Base-by-base conservation (phyloP, 2,113 vertebrate species). In the Atrichornis clamosus region DNA sequence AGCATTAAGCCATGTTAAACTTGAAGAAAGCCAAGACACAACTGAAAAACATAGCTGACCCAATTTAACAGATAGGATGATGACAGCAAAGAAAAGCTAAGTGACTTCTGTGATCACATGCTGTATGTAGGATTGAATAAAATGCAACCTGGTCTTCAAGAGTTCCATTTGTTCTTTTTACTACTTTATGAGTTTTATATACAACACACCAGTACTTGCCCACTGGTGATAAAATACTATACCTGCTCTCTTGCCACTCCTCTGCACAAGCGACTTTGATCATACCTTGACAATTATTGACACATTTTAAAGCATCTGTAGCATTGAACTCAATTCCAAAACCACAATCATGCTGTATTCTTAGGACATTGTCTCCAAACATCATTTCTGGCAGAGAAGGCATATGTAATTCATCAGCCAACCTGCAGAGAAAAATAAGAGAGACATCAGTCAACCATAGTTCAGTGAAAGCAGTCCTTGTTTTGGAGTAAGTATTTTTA, bases 311-410 rank as follows among this genome's bases (percentile, higher is more conserved):
- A 50, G 99, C 99, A 91, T 99, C 99, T 10, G 98, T 98, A 75
- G 99, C 99, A 69, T 99, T 99, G 96, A 99, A 99, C 81, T 99
- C 99, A 33, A 99, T 99, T 64, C 99, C 99, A 86, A 99, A 99
- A 41, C 99, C 98, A 22, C 97, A 98, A 7, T 96, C 94, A 67
- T 99, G 99, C 75, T 99, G 98, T 97, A 99, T 99, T 83, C 98
- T 98, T 80, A 99, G 97, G 37, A 99, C 93, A 27, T 99, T 99
- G 96, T 99, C 99, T 73, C 99, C 99, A 96, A 99, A 99, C 98
- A 99, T 98, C 99, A 99, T 99, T 98, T 99, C 99, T 16, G 99
- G 99, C 39, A 99, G 98, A 53, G 98, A 98, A 8, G 99, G 99
- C 99, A 99, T 98, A 58, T 98, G 98, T 94, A 99, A 97, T 87